phyloP scores from a whole-genome alignment of 53 echinoderm and acorn worm species.

The Temnopleurus reevesii region DNA sequence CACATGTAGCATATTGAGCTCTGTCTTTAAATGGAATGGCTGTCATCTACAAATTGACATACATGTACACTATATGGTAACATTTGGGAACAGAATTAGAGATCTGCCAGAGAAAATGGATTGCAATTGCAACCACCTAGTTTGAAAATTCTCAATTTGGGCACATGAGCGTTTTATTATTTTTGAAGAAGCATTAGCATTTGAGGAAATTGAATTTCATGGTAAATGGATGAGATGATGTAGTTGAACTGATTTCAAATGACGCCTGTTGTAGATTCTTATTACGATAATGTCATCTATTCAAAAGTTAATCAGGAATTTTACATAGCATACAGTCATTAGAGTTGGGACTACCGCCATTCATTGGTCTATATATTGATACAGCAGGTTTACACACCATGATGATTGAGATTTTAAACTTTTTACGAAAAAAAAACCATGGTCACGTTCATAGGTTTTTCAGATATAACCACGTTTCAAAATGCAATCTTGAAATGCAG shows the following conservation, averaged over 20 bases:
- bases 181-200: not conserved
- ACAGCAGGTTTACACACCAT: no score
- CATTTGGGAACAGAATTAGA: not conserved
- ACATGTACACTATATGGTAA: not conserved
- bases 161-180: not conserved
- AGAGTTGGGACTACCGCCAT: no score
- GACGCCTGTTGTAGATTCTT: not conserved
- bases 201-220: constrained; percentile 22
- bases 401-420: no score
- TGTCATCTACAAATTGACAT: no score
- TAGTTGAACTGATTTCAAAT: not conserved
- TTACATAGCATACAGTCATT: not conserved
- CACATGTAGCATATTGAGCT: no score
- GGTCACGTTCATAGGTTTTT: no score
- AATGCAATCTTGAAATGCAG: no score
- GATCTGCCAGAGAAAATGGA: not conserved
- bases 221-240: not conserved
- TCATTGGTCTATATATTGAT: no score
- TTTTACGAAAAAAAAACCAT: no score
- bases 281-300: not conserved
- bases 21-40: no score
- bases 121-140: not conserved
- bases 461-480: no score
- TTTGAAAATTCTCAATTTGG: not conserved
- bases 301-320: not conserved